Conservation (phyloP, 2,888 invertebrate species). For the Hyppa rectilinea region DNA sequence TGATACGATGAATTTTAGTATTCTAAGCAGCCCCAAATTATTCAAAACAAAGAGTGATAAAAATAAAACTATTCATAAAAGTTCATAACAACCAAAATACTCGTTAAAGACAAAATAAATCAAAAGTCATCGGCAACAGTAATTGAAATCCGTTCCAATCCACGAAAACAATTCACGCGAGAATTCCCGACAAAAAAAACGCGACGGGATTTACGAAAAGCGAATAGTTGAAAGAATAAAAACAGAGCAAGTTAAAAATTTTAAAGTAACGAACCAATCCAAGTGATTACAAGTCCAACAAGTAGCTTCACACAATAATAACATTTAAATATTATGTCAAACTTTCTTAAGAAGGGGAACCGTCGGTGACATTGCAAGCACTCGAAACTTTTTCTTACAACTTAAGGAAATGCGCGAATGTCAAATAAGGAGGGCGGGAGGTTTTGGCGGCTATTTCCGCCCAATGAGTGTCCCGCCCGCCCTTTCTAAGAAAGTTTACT, state of each 20-base stretch:
- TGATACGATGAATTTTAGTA: conserved; percentile 71
- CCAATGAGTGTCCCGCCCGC: conserved; percentile 77
- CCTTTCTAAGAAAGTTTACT: conserved; percentile 83
- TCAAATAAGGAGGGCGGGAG: conserved; percentile 86
- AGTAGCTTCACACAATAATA: conserved; percentile 53
- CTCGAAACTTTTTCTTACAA: conserved; percentile 83
- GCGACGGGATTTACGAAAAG: conserved; percentile 23
- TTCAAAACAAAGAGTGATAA: not conserved
- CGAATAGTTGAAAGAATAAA: conserved; percentile 18
- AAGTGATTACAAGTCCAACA: conserved; percentile 42
- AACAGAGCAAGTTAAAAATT: conserved; percentile 15
- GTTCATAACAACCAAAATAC: not conserved
- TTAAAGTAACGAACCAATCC: conserved; percentile 27
- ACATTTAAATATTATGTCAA: conserved; percentile 68
- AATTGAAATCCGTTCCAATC: conserved; percentile 27
- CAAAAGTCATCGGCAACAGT: not conserved
- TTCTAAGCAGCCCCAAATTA: conserved; percentile 33
- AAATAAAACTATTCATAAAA: conserved; percentile 2
- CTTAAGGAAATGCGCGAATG: conserved; percentile 85
- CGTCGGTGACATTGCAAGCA: conserved; percentile 83
- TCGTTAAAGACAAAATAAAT: conserved; percentile 18
- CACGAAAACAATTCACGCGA: conserved; percentile 21
- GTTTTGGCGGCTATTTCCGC: conserved; percentile 83
- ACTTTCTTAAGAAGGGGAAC: conserved; percentile 76
- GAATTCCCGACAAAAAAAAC: conserved; percentile 24